A percentile compares a stretch with the other conserved stretches of the same genome.
phyloP scores from a whole-genome alignment of 1,140 invertebrate genomes.

The Drosophila mojavensis region DNA sequence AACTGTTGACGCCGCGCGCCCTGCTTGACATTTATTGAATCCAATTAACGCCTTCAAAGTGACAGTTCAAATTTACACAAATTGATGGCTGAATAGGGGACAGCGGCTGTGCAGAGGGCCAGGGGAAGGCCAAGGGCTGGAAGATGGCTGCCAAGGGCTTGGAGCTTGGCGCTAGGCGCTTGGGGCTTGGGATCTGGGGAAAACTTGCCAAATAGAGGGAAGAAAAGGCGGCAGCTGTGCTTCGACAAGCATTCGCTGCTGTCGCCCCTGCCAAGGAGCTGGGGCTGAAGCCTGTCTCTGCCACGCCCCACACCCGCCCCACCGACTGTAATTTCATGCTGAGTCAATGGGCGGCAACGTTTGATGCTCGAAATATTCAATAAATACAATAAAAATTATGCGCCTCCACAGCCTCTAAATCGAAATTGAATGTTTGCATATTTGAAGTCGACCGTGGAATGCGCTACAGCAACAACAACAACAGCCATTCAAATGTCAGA shows the following conservation, averaged over 20 bases:
- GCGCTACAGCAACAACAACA: conserved; percentile 51
- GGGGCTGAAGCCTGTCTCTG: too few species aligned
- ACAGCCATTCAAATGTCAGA: conserved; percentile 23
- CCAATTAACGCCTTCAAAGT: conserved; percentile 82
- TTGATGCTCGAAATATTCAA: conserved; percentile 77
- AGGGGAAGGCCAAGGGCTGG: not conserved
- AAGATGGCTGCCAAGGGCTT: too few species aligned
- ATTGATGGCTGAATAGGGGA: conserved; percentile 47
- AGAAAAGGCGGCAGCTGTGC: not conserved
- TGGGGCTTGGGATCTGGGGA: too few species aligned
- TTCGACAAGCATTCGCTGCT: not conserved
- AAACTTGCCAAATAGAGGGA: too few species aligned
- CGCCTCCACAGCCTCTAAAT: conserved; percentile 17
- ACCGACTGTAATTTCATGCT: conserved; percentile 42
- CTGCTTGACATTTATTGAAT: conserved; percentile 65
- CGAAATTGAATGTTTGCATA: conserved; percentile 76
- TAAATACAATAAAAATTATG: conserved; percentile 77
- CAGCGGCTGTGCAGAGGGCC: not conserved
- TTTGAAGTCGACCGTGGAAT: conserved; percentile 69
- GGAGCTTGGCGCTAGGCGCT: too few species aligned
- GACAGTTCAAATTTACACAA: conserved; percentile 82
- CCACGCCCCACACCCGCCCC: too few species aligned
- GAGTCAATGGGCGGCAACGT: conserved; percentile 62
- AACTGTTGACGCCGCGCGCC: conserved; percentile 24
- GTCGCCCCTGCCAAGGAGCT: too few species aligned